Evolutionary conservation across 2,113 vertebrate species (phyloP).

Genomic region (mouse (Mus musculus)): DNA sequence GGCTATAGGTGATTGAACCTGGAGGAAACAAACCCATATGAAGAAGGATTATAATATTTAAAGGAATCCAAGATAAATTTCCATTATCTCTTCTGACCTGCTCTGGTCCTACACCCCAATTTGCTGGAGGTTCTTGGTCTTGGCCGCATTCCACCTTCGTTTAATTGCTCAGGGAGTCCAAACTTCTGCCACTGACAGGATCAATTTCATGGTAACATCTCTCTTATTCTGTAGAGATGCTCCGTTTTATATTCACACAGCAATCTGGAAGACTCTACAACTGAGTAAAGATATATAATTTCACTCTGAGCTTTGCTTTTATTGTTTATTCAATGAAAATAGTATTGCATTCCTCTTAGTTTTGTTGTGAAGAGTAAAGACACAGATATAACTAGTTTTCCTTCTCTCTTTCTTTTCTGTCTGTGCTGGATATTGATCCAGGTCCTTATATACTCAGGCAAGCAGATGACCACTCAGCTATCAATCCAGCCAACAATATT

Average conservation of each 20-base stretch:
- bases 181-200: neutral
- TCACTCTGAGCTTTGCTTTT: neutral
- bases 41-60: neutral
- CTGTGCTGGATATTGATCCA: neutral
- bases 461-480: neutral
- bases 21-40: neutral
- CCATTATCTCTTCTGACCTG: neutral
- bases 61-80: neutral
- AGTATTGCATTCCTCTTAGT: neutral
- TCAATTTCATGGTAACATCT: neutral
- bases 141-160: neutral
- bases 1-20: neutral
- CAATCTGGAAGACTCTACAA: neutral
- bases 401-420: neutral
- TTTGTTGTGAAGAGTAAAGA: neutral
- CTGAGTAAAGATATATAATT: neutral
- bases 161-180: neutral
- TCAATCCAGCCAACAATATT: neutral
- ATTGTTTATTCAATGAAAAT: neutral
- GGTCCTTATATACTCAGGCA: neutral
- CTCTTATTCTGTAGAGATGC: neutral
- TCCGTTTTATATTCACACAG: neutral
- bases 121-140: neutral
- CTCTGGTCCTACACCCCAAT: no score
- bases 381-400: neutral